These are phyloP conservation scores for Sporophila hypoxantha DNA, from an alignment of 2,113 vertebrate species.

Conservation along the genomic window DNA sequence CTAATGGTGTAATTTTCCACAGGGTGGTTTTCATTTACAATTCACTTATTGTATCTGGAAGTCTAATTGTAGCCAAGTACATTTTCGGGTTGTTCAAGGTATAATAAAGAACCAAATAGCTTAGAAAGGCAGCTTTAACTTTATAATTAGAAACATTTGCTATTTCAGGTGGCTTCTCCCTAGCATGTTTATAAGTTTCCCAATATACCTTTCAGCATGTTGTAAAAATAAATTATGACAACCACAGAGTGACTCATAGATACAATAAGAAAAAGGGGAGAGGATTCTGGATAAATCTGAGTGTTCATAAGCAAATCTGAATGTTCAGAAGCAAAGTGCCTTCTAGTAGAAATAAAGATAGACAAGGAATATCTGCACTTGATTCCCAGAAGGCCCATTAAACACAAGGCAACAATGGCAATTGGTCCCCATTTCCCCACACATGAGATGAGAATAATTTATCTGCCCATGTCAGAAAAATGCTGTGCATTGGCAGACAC, in stretches of 20 bases:
- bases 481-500: not conserved
- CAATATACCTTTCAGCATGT: not conserved
- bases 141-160: slow-evolving; percentile 21
- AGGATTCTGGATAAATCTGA: not conserved
- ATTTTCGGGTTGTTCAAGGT: not conserved
- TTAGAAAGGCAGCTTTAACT: slow-evolving; percentile 28
- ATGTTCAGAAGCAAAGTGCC: not conserved
- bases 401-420: not conserved
- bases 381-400: not conserved
- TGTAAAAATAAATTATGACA: slow-evolving; percentile 34
- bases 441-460: not conserved
- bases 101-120: slow-evolving; percentile 1
- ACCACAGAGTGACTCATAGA: not conserved
- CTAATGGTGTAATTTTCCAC: slow-evolving; percentile 34
- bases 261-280: not conserved
- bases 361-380: not conserved
- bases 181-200: not conserved
- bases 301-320: not conserved
- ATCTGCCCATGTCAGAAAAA: not conserved
- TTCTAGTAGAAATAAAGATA: not conserved
- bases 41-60: not conserved
- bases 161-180: slow-evolving; percentile 2
- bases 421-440: not conserved
- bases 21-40: slow-evolving; percentile 23
- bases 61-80: slow-evolving; percentile 14